A percentile compares a stretch with the other conserved stretches of the same genome.
Conservation (phyloP, 2,113 vertebrate genomes). For the Oreocharis arfaki region DNA sequence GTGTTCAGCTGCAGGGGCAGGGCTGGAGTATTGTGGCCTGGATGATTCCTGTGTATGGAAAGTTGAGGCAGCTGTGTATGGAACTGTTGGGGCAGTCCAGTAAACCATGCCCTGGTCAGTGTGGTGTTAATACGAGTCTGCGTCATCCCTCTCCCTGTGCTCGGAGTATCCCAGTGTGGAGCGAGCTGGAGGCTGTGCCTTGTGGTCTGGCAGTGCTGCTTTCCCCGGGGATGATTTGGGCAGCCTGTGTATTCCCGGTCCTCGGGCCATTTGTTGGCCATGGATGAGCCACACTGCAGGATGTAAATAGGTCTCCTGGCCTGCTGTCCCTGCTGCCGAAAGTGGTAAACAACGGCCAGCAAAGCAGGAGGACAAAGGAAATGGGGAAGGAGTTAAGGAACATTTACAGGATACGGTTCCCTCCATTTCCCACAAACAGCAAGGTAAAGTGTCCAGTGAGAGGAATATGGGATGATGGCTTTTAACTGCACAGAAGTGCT, state of each 20-base stretch:
- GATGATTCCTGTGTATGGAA: fast-evolving
- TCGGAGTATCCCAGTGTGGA: neutral
- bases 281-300: neutral
- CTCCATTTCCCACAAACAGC: neutral
- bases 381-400: neutral
- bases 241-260: neutral
- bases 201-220: neutral
- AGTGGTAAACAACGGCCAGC: neutral
- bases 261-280: neutral
- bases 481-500: neutral
- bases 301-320: neutral
- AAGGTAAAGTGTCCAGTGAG: neutral
- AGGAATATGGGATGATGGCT: neutral
- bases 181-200: neutral
- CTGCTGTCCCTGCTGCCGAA: neutral
- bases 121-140: neutral
- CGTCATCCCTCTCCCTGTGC: neutral
- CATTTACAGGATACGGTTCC: neutral
- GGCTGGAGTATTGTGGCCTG: neutral
- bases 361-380: neutral
- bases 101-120: neutral
- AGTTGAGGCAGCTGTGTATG: neutral
- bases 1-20: neutral
- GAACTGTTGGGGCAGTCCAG: neutral
- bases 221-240: neutral